A percentile compares a stretch with the other conserved stretches of the same genome.
phyloP scores from a whole-genome alignment of 2,888 invertebrate genomes.

The Morpho deidamia region DNA sequence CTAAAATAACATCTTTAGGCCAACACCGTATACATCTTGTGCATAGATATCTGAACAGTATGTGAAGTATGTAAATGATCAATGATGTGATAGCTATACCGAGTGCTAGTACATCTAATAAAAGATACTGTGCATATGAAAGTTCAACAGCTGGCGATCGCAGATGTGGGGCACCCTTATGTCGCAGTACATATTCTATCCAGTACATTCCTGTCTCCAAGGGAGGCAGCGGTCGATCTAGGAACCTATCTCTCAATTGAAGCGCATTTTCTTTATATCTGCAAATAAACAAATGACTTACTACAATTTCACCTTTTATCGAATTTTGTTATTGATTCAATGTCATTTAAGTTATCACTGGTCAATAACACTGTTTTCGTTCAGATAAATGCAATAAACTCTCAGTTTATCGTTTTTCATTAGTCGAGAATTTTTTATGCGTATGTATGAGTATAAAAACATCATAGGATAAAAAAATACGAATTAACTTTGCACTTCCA shows the following conservation, averaged over 20 bases:
- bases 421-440: neutral
- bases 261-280: constrained; percentile 75
- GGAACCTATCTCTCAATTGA: constrained; percentile 67
- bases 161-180: constrained; percentile 74
- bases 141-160: constrained; percentile 71
- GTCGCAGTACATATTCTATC: constrained; percentile 81
- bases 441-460: no score
- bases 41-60: constrained; percentile 58
- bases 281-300: constrained; percentile 29
- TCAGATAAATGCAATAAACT: neutral
- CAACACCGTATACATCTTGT: constrained; percentile 65
- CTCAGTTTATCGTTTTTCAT: neutral
- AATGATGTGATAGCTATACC: constrained; percentile 45
- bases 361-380: constrained; percentile 7
- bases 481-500: no score
- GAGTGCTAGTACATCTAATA: constrained; percentile 58
- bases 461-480: no score
- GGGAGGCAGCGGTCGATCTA: constrained; percentile 77
- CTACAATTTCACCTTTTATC: neutral
- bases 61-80: constrained; percentile 53
- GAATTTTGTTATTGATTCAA: constrained; percentile 6
- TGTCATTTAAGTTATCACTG: constrained; percentile 23
- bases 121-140: constrained; percentile 60
- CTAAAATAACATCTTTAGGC: constrained; percentile 54
- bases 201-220: constrained; percentile 81